Conservation (phyloP, 2,888 invertebrate genomes). For the Amitus sp. region DNA sequence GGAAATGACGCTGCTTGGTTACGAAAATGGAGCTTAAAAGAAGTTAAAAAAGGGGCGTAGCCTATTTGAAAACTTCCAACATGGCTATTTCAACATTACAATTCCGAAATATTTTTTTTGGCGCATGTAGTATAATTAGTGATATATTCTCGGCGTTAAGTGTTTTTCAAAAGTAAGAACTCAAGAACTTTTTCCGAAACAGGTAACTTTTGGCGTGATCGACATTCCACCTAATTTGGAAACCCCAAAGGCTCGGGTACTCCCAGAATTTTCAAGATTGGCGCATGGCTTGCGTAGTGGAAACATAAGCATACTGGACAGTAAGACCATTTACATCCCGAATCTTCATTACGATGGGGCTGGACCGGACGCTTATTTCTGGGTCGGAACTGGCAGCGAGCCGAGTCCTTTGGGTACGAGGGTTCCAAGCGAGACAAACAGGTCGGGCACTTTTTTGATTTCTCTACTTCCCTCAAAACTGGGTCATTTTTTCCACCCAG, state of each 20-base stretch:
- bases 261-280: slow-evolving; percentile 87
- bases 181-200: slow-evolving; percentile 48
- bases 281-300: slow-evolving; percentile 91
- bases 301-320: slow-evolving; percentile 90
- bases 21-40: neutral
- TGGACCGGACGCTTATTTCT: slow-evolving; percentile 93
- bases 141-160: too few relatives aligned
- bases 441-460: too few relatives aligned
- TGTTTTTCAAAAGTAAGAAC: too few relatives aligned
- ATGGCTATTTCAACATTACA: too few relatives aligned
- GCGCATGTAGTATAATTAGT: too few relatives aligned
- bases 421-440: slow-evolving; percentile 90
- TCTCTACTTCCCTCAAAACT: too few relatives aligned
- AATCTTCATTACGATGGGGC: slow-evolving; percentile 93
- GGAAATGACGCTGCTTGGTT: too few relatives aligned
- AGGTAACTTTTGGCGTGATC: slow-evolving; percentile 92
- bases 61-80: too few relatives aligned
- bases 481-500: neutral
- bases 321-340: slow-evolving; percentile 91
- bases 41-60: neutral
- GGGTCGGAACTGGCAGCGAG: slow-evolving; percentile 90
- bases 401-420: slow-evolving; percentile 85
- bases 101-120: too few relatives aligned
- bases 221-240: slow-evolving; percentile 81
- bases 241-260: slow-evolving; percentile 81